phyloP scores from a whole-genome alignment of 1,140 invertebrate species.

The Drosophila kanapiae region DNA sequence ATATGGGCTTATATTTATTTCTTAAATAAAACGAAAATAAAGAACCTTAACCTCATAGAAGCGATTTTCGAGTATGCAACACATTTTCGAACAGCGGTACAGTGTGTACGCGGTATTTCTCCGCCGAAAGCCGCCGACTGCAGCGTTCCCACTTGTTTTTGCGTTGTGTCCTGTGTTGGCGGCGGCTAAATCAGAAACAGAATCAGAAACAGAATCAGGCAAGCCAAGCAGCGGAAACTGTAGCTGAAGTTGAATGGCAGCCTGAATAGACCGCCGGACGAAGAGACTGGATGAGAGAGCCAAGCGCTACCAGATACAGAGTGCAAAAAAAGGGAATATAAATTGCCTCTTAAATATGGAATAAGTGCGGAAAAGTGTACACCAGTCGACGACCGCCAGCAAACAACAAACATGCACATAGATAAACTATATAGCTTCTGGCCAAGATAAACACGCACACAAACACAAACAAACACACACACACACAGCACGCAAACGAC shows the following conservation, averaged over 20 bases:
- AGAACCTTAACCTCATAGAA: too few species aligned
- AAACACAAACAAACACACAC: slow-evolving; percentile 7
- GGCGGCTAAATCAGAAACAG: slow-evolving; percentile 58
- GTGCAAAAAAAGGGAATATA: slow-evolving; percentile 84
- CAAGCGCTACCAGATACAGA: slow-evolving; percentile 24
- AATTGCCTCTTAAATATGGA: slow-evolving; percentile 85
- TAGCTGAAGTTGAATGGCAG: slow-evolving; percentile 64
- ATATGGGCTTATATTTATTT: too few species aligned
- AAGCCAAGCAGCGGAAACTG: slow-evolving; percentile 48
- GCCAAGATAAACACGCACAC: slow-evolving; percentile 73
- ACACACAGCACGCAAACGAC: slow-evolving; percentile 25
- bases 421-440: slow-evolving; percentile 79
- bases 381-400: slow-evolving; percentile 55
- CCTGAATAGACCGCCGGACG: slow-evolving; percentile 41
- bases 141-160: slow-evolving; percentile 11
- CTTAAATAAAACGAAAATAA: too few species aligned
- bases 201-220: slow-evolving; percentile 52
- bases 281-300: slow-evolving; percentile 4
- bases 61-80: background rate
- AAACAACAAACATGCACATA: slow-evolving; percentile 76
- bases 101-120: slow-evolving; percentile 3
- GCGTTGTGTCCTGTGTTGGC: slow-evolving; percentile 24
- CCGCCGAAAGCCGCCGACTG: background rate
- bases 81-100: background rate
- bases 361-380: slow-evolving; percentile 81